phyloP scores from a whole-genome alignment of 2,113 vertebrate species.

The Maccullochella peelii region DNA sequence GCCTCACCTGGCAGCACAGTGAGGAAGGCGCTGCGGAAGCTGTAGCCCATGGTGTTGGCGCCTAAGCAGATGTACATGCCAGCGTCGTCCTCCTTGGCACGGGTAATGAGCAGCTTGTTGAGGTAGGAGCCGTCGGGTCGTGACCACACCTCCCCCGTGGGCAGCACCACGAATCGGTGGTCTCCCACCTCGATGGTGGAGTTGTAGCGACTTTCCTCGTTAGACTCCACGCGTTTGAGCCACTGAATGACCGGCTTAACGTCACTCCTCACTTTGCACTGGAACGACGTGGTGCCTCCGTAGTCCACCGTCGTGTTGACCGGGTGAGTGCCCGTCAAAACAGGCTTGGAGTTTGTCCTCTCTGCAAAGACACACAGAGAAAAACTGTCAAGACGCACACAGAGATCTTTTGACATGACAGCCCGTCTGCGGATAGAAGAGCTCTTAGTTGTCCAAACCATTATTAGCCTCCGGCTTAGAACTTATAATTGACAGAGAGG shows the following conservation, averaged over 20 bases:
- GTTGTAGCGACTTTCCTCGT: conserved; percentile 94
- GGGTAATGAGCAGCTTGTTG: conserved; percentile 97
- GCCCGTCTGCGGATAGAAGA: conserved; percentile 41
- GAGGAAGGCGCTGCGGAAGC: conserved; percentile 96
- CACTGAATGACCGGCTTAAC: conserved; percentile 99
- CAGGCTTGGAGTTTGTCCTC: conserved; percentile 95
- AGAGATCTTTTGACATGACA: conserved; percentile 41
- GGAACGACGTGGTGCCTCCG: conserved; percentile 95
- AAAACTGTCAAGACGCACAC: conserved; percentile 37
- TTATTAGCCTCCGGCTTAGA: conserved; percentile 61
- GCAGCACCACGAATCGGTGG: conserved; percentile 95
- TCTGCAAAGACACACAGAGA: conserved; percentile 80
- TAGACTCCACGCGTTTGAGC: conserved; percentile 95
- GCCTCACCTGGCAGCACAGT: conserved; percentile 93
- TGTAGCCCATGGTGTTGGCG: conserved; percentile 99
- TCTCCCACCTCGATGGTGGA: conserved; percentile 96
- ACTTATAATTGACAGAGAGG: conserved; percentile 71
- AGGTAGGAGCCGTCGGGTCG: conserved; percentile 97
- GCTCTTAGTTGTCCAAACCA: conserved; percentile 46
- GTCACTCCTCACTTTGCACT: conserved; percentile 97
- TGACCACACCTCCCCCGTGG: conserved; percentile 97
- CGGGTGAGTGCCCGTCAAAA: conserved; percentile 95
- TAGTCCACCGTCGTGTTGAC: conserved; percentile 98
- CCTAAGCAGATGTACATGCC: conserved; percentile 99
- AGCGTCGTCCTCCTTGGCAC: conserved; percentile 94